Evolutionary conservation across 2,113 vertebrate genomes (phyloP).

Genomic region (Saccopteryx bilineata): DNA sequence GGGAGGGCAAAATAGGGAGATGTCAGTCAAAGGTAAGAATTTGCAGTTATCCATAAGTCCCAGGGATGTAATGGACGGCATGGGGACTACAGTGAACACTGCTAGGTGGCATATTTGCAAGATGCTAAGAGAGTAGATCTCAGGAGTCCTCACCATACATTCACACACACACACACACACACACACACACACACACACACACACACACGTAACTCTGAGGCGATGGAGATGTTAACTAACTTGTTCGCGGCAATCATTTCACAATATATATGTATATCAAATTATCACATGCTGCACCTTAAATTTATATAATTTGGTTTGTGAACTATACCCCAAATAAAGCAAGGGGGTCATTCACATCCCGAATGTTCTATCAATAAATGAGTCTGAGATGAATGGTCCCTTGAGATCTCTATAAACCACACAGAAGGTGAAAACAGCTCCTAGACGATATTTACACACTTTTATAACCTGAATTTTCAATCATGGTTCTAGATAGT

Average conservation of each 20-base stretch:
- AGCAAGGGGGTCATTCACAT: background rate
- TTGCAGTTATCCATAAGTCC: background rate
- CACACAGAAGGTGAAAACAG: slow-evolving; percentile 11
- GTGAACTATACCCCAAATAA: background rate
- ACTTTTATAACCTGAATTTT: slow-evolving; percentile 52
- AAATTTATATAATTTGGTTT: background rate
- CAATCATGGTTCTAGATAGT: background rate
- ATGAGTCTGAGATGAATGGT: background rate
- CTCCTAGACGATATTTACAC: background rate
- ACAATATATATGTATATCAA: background rate
- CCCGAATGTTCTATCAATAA: background rate
- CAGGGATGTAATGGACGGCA: background rate
- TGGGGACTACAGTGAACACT: too few species aligned
- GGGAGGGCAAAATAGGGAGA: background rate
- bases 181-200: background rate
- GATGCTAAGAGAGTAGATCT: background rate
- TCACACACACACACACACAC: background rate
- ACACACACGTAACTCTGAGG: background rate
- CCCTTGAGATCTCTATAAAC: background rate
- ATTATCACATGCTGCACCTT: background rate
- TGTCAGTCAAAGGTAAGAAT: background rate
- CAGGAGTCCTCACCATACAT: background rate
- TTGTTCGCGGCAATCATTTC: background rate
- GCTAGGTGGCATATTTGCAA: background rate
- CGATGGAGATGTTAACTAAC: background rate